Evolutionary conservation across 2,113 vertebrate genomes (phyloP), one percentile per base, ranked within the genome.

Genomic region (Brachyistius frenatus): DNA sequence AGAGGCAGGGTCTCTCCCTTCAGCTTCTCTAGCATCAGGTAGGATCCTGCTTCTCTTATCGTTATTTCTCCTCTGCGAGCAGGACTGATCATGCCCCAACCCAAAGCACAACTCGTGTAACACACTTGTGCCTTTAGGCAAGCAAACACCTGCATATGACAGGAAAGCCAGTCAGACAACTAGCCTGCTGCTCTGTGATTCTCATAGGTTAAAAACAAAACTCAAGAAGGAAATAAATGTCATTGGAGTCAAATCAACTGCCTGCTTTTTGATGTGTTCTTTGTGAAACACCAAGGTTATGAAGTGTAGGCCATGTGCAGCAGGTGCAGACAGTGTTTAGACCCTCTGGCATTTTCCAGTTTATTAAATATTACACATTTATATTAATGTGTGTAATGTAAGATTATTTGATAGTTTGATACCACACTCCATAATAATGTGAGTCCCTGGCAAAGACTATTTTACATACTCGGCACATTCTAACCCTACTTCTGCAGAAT

Each of bases 21-120:
- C 96, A 83, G 95, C 95, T 90, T 94, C 96, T 83, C 92, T 96
- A 79, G 95, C 96, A 95, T 95, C 97, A 96, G 98, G 98, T 99
- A 98, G 95, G 96, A 92, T 86, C 92, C 92, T 65, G 92, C 91
- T 93, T 94, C 89, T 95, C 93, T 92, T 93, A 75, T 93, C 91
- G 89, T 54, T 58, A 76, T 73, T 61, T 76, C 85, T 93, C 89
- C 62, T 77, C 64, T 78, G 67, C 94, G 91, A 96, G 94, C 95
- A 95, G 94, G 94, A 95, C 94, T 95, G 93, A 88, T 92, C 94
- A 94, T 70, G 83, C 66, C 78, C 78, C 75, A 62, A 30, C 63
- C 41, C 2, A 58, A 37, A 61, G 30, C 35, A 70, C 63, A 69
- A 63, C 58, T 44, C 23, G 4, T 32, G 10, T 50, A 70, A 37